Percentiles rank a stretch among this genome's conserved stretches.
phyloP scores from a whole-genome alignment of 2,888 invertebrate species.

The Acronicta psi region DNA sequence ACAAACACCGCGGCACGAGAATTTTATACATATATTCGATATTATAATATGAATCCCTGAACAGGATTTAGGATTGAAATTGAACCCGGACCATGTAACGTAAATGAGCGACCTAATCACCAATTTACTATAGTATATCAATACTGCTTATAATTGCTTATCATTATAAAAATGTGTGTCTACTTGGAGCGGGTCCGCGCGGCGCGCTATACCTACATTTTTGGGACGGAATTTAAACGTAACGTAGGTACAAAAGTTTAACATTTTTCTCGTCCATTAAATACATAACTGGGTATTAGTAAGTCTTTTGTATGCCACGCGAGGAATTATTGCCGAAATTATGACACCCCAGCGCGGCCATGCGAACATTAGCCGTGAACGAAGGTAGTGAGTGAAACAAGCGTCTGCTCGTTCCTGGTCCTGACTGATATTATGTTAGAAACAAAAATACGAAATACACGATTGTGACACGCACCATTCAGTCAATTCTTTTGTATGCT shows the following conservation, averaged over 20 bases:
- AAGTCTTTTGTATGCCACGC: background rate
- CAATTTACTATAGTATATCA: too few species aligned
- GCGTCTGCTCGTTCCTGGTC: background rate
- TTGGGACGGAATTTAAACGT: conserved; percentile 26
- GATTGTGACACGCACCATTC: too few species aligned
- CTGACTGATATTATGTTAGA: too few species aligned
- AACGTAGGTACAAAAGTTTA: conserved; percentile 20
- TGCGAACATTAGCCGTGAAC: background rate
- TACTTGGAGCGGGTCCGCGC: background rate
- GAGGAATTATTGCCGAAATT: background rate
- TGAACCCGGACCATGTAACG: too few species aligned
- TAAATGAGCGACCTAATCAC: too few species aligned
- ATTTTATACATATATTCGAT: too few species aligned
- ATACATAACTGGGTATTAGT: conserved; percentile 2
- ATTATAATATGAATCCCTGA: too few species aligned
- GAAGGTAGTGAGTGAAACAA: background rate
- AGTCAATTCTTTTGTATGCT: too few species aligned
- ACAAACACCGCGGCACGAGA: too few species aligned
- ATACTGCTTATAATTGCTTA: background rate
- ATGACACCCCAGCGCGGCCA: background rate
- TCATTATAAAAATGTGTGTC: conserved; percentile 2
- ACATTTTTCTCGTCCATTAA: conserved; percentile 11
- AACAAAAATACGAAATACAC: too few species aligned
- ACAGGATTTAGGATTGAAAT: too few species aligned
- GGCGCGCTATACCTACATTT: conserved; percentile 6